These are phyloP conservation scores for Eurystomus gularis DNA, from an alignment of 2,113 vertebrate species.

Conservation along the genomic window DNA sequence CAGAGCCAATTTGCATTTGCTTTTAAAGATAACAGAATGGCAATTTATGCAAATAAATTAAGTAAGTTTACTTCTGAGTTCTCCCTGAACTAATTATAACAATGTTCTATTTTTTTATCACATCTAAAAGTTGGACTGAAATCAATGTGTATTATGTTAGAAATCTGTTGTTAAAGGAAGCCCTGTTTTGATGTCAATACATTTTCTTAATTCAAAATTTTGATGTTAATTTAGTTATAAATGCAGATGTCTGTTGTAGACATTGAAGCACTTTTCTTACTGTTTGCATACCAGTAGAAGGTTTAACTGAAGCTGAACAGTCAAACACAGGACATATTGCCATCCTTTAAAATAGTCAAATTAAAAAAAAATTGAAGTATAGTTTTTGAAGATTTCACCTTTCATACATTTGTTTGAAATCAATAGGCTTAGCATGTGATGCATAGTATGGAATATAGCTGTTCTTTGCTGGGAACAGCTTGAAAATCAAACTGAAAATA, in stretches of 20 bases:
- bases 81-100: slow-evolving; percentile 86
- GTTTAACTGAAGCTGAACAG: slow-evolving; percentile 75
- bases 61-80: slow-evolving; percentile 87
- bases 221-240: slow-evolving; percentile 76
- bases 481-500: slow-evolving; percentile 19
- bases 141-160: slow-evolving; percentile 70
- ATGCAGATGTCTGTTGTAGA: slow-evolving; percentile 66
- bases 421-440: not conserved
- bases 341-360: slow-evolving; percentile 28
- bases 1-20: slow-evolving; percentile 85
- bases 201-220: slow-evolving; percentile 76
- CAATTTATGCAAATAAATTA: slow-evolving; percentile 90
- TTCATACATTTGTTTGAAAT: slow-evolving; percentile 23
- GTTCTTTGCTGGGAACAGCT: not conserved
- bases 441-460: not conserved
- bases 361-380: not conserved
- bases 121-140: slow-evolving; percentile 78
- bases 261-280: slow-evolving; percentile 58
- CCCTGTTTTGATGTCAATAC: slow-evolving; percentile 73
- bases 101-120: slow-evolving; percentile 82
- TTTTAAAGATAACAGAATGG: slow-evolving; percentile 87
- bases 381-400: slow-evolving; percentile 39
- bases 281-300: slow-evolving; percentile 62
- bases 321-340: slow-evolving; percentile 19
- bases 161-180: slow-evolving; percentile 71